phyloP scores from a whole-genome alignment of 2,888 invertebrate genomes.

The Habroteleia sp. region DNA sequence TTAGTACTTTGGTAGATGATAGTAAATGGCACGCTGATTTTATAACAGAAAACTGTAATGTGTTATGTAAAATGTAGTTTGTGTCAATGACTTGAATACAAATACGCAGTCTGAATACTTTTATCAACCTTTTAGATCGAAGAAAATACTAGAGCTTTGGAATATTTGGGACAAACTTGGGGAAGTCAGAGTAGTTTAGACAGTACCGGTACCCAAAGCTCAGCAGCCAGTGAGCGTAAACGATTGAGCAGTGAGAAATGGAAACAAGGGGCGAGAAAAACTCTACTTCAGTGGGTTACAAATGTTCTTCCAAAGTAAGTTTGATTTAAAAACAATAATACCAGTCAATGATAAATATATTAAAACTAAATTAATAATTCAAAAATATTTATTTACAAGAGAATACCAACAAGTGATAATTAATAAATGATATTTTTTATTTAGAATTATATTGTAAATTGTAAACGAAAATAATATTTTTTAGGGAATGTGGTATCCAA shows the following conservation, averaged over 20 bases:
- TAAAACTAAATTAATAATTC: too few species aligned
- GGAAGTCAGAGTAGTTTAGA: slow-evolving; percentile 92
- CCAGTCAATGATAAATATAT: neutral
- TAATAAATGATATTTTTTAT: neutral
- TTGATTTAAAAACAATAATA: neutral
- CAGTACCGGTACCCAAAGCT: slow-evolving; percentile 88
- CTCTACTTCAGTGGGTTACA: slow-evolving; percentile 96
- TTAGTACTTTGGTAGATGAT: slow-evolving; percentile 20
- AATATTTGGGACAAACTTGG: slow-evolving; percentile 91
- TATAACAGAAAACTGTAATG: too few species aligned
- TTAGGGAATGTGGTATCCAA: slow-evolving; percentile 91
- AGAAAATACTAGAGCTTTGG: slow-evolving; percentile 94
- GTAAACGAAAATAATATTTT: too few species aligned
- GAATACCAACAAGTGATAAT: too few species aligned
- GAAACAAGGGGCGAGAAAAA: slow-evolving; percentile 95
- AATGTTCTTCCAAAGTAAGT: slow-evolving; percentile 91
- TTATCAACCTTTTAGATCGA: slow-evolving; percentile 88
- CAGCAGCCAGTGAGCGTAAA: slow-evolving; percentile 82
- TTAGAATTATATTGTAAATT: too few species aligned
- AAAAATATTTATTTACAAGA: too few species aligned
- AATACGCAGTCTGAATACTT: too few species aligned
- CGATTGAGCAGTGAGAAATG: slow-evolving; percentile 85
- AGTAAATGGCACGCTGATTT: slow-evolving; percentile 67
- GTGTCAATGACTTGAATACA: too few species aligned
- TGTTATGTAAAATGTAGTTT: neutral